Base-by-base conservation (phyloP, 2,888 invertebrate genomes). In the Teleiodes luculella region DNA sequence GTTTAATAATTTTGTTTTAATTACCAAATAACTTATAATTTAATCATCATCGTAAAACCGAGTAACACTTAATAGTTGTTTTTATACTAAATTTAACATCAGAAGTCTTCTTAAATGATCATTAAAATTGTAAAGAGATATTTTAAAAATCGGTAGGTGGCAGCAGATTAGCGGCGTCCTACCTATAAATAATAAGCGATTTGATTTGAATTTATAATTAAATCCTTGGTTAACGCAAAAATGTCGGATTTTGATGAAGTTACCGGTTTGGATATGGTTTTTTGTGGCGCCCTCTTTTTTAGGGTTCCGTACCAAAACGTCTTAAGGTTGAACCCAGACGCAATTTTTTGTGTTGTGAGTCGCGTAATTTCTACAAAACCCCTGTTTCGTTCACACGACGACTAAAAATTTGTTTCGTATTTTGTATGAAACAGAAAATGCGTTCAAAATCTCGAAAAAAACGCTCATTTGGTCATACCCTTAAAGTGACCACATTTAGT, bases 61-160 rank as follows among this genome's bases (percentile, higher is more conserved):
- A 14, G 20, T 1, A 20, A 43, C 28, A 28, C n/a, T 43, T 43
- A 28, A 28, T 20, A 43, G 28, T 43, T 43, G 43, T 43, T 43
- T 43, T 43, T 28, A 28, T 28, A n/a, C 13, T 43, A 33, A 8
- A 33, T 54, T 56, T 48, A 59, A 57, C 57, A 49, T 31, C 50
- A 48, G 49, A 55, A 53, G 31, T 46, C 18, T 49, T 53, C 55
- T 58, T 57, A 59, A 59, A 57, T 51, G 55, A 33, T 36, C 53
- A 57, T 53, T 28, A 53, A 43, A 28, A 46, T 31, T 14, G 14
- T 46, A 30, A 46, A 46, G 46, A 46, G 31, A 30, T 46, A 30
- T 30, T 31, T 5, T 3, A 16, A 46, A 46, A 46, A 30, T 46
- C 46, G 10, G 31, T 46, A 18, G 46, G 46, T 31, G 46, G 46